Percentiles rank a stretch among this genome's conserved stretches.
Evolutionary conservation across 2,113 vertebrate species (phyloP).

Genomic region (Ctenomys sociabilis): DNA sequence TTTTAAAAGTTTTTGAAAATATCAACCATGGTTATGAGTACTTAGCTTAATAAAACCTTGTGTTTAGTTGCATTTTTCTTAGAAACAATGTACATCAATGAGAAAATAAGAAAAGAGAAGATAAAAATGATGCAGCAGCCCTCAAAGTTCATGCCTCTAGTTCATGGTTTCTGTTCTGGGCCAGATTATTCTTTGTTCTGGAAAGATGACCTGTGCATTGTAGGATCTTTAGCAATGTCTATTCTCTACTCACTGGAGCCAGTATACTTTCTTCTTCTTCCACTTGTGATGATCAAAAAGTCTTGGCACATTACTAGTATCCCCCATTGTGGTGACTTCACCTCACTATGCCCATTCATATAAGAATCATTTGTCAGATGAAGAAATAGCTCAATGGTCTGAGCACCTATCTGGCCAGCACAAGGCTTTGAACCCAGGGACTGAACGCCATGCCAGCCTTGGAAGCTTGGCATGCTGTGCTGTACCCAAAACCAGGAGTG

Average conservation of each 20-base stretch:
- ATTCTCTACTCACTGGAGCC: not conserved
- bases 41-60: not conserved
- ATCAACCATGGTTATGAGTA: not conserved
- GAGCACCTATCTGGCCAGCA: no score
- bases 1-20: conserved; percentile 12
- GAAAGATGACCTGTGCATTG: not conserved
- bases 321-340: not conserved
- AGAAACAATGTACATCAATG: not conserved
- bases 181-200: not conserved
- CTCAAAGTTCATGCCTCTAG: not conserved
- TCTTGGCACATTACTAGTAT: not conserved
- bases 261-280: not conserved
- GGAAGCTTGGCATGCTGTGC: no score
- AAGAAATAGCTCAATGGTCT: no score
- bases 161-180: not conserved
- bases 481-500: no score
- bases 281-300: not conserved
- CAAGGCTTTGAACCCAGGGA: no score
- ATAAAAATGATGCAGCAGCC: not conserved
- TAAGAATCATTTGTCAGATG: not conserved
- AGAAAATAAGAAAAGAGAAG: not conserved
- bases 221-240: not conserved
- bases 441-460: no score
- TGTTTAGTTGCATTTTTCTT: not conserved
- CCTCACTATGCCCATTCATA: not conserved